These are phyloP conservation scores for Flexamia atlantica DNA, from an alignment of 2,888 invertebrate species.

Conservation along the genomic window DNA sequence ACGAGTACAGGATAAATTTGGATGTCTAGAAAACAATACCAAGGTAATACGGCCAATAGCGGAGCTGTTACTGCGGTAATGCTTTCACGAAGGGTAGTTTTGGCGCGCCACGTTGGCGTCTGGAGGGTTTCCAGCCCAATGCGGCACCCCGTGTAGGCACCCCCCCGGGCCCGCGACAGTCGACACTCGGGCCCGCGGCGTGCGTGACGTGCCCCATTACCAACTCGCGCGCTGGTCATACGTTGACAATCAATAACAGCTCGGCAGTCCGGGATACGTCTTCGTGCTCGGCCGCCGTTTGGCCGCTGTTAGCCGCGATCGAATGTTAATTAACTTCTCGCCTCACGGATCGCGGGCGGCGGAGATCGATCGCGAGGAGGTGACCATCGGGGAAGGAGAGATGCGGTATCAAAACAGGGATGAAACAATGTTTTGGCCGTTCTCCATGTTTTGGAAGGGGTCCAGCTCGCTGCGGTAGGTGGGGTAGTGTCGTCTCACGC, in stretches of 20 bases:
- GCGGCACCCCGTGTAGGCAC: constrained; percentile 15
- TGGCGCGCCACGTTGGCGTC: constrained; percentile 39
- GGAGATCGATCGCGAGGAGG: not conserved
- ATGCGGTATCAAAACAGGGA: constrained; percentile 17
- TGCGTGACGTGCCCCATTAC: not conserved
- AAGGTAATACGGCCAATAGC: constrained; percentile 18
- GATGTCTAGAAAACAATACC: not conserved
- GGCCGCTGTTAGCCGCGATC: not conserved
- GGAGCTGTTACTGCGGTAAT: constrained; percentile 22
- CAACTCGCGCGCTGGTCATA: not conserved
- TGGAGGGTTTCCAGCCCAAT: constrained; percentile 29
- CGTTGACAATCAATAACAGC: constrained; percentile 1
- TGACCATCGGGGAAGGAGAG: not conserved
- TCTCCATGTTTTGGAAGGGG: constrained; percentile 23
- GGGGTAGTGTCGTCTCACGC: not conserved
- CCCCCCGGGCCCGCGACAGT: not conserved
- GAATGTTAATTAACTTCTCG: not conserved
- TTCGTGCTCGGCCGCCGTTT: not conserved
- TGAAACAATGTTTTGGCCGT: constrained; percentile 54
- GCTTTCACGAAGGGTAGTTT: constrained; percentile 28
- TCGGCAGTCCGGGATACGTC: not conserved
- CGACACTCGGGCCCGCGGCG: not conserved
- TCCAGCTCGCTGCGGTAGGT: constrained; percentile 45
- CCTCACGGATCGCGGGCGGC: not conserved
- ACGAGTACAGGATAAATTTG: not conserved